Evolutionary conservation across 2,888 invertebrate genomes (phyloP).

Genomic region (Epsilonema sp.): DNA sequence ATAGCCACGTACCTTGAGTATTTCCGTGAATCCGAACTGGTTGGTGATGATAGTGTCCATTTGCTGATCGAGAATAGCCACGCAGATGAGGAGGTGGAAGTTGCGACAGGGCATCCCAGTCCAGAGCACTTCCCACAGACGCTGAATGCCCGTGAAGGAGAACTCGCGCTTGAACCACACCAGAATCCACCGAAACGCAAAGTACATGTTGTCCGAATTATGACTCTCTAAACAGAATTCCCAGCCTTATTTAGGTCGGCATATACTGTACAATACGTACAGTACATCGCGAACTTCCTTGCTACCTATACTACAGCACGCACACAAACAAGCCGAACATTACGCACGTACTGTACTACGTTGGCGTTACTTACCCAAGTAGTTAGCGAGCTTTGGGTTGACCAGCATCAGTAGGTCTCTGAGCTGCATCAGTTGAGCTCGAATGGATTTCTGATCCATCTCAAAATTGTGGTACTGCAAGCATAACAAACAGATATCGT

Average conservation of each 20-base stretch:
- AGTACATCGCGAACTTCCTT: not conserved
- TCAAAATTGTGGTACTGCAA: constrained; percentile 69
- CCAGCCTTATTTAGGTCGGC: no score
- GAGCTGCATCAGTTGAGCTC: constrained; percentile 64
- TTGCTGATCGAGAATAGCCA: constrained; percentile 76
- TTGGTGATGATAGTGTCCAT: constrained; percentile 67
- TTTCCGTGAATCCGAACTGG: constrained; percentile 83
- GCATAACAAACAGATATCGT: not conserved
- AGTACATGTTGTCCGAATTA: constrained; percentile 88
- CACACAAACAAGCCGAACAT: no score
- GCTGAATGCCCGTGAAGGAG: constrained; percentile 59
- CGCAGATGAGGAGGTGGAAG: constrained; percentile 77
- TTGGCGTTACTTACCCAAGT: constrained; percentile 41
- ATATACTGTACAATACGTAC: not conserved
- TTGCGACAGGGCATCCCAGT: constrained; percentile 78
- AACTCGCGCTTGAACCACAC: constrained; percentile 90
- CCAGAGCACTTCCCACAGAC: constrained; percentile 53
- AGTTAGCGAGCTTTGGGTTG: constrained; percentile 61
- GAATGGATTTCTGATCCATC: constrained; percentile 89
- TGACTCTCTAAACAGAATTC: constrained; percentile 52
- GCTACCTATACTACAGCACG: not conserved
- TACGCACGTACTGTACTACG: not conserved
- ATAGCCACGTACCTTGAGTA: constrained; percentile 80
- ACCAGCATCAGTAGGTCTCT: constrained; percentile 57
- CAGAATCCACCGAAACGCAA: constrained; percentile 92